Conservation (phyloP, 2,888 invertebrate species). For the Hydrotaea cyrtoneurina region DNA sequence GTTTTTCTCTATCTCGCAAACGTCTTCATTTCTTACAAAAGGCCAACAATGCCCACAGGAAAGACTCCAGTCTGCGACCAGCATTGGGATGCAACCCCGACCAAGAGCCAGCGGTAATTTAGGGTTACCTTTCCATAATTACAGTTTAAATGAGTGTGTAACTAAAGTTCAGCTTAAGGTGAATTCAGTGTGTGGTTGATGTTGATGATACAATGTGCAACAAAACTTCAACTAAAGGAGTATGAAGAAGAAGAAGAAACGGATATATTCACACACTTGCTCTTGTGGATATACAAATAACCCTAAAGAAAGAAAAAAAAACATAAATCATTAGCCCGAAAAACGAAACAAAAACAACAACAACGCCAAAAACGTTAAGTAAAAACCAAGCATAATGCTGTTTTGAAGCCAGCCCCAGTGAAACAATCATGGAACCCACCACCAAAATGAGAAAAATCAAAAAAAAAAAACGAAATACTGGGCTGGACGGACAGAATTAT, state of each 20-base stretch:
- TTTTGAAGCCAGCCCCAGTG: not conserved
- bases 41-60: too few species aligned
- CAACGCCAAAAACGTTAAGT: too few species aligned
- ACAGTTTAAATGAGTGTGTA: constrained; percentile 52
- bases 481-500: not conserved
- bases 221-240: not conserved
- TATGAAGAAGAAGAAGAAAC: constrained; percentile 9
- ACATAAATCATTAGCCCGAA: constrained; percentile 9
- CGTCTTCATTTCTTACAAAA: too few species aligned
- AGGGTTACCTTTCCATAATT: constrained; percentile 60
- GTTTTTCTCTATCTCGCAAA: too few species aligned
- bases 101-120: constrained; percentile 38
- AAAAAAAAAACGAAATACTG: too few species aligned
- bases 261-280: not conserved
- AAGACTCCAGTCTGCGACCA: too few species aligned
- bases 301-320: not conserved
- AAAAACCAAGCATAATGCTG: constrained; percentile 14
- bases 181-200: constrained; percentile 27
- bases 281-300: too few species aligned
- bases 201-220: constrained; percentile 53
- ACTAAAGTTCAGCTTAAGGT: constrained; percentile 56
- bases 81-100: too few species aligned
- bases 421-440: too few species aligned
- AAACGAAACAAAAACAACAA: not conserved
- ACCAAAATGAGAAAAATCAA: too few species aligned